Conservation (phyloP, 1,140 invertebrate species). For the Zaprionus davidi region DNA sequence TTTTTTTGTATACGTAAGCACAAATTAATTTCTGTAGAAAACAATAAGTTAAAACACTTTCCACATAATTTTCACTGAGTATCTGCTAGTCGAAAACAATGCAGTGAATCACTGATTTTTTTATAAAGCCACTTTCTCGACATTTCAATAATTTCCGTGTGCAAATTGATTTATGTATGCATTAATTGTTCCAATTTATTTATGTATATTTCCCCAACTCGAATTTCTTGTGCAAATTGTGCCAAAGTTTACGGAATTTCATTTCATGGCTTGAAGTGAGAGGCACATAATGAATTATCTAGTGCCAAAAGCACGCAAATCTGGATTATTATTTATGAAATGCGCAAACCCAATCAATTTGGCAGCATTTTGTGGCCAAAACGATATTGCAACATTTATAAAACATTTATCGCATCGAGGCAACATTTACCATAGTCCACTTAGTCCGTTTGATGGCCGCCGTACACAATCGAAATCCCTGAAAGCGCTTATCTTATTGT, state of each 20-base stretch:
- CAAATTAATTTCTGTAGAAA: no score
- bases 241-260: not conserved
- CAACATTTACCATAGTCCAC: conserved; percentile 26
- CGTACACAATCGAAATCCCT: conserved; percentile 12
- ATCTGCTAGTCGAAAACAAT: not conserved
- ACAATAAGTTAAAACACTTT: no score
- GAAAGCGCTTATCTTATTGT: conserved; percentile 64
- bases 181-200: conserved; percentile 65
- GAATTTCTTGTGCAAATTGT: not conserved
- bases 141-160: conserved; percentile 53
- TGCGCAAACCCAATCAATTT: conserved; percentile 37
- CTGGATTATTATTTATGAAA: conserved; percentile 21
- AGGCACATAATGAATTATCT: not conserved
- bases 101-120: not conserved
- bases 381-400: conserved; percentile 36
- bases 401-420: conserved; percentile 34
- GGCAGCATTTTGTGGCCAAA: conserved; percentile 39
- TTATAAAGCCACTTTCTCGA: not conserved
- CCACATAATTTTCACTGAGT: not conserved
- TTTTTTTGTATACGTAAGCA: no score
- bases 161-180: conserved; percentile 64
- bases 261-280: not conserved
- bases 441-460: conserved; percentile 40
- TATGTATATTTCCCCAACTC: conserved; percentile 20
- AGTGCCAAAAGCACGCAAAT: conserved; percentile 18